Evolutionary conservation across 2,113 vertebrate genomes (phyloP), one percentile per base, ranked within the genome.

Genomic region (Hypocryptadius cinnamomeus): DNA sequence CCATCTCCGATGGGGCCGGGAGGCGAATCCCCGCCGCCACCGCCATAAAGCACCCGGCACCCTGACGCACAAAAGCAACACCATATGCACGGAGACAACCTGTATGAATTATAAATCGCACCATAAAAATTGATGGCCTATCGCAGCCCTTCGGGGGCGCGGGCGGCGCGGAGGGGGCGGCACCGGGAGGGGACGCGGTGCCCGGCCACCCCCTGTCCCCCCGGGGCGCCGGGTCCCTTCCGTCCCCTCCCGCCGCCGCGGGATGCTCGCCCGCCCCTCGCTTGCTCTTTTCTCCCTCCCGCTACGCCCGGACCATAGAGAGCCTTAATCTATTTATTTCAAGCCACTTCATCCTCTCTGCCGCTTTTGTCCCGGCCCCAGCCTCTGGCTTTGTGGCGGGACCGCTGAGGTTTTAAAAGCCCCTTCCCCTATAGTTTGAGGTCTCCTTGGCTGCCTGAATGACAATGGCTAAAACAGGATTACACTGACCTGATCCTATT

Each of bases 401-500:
- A 60, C 79, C 71, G 65, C 93, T 35, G 92, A 93, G 94, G 93
- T 94, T 96, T 95, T 93, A 92, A 95, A 96, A 96, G 91, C 95
- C 94, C 95, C 96, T 96, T 97, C 96, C 96, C 97, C 97, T 96
- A 94, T 95, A 92, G 97, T 96, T 96, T 68, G 96, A 87, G 95
- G 94, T 97, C 96, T 97, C 95, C 96, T 94, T 95, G 96, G 95
- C 95, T 96, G 97, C 98, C 97, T 96, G 97, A 95, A 96, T 96
- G 33, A 97, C 97, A 98, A 97, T 97, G 96, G 97, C 96, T 90
- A 60, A 97, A 98, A 97, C 96, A 96, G 97, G 98, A 98, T 98
- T 98, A 98, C 97, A 97, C 97, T 92, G 96, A 96, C 97, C 96
- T 98, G 97, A 98, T 98, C 97, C 97, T 95, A 97, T 98, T 98